Base-by-base conservation (phyloP, 2,888 invertebrate genomes). In the Scaptomyza parva region DNA sequence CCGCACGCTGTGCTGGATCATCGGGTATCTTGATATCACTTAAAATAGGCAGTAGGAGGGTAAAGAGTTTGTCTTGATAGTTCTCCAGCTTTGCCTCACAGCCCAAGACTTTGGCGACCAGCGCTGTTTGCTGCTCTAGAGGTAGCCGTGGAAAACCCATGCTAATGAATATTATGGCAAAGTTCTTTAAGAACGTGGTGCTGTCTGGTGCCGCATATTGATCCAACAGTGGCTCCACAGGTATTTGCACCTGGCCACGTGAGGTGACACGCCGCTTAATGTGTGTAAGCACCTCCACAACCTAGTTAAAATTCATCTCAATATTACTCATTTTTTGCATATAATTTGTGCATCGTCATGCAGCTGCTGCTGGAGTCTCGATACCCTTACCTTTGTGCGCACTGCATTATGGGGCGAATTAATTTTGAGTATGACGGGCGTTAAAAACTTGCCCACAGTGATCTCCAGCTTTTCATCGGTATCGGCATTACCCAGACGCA, bases 101-200 rank as follows among this genome's bases (percentile, higher is more conserved):
- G 86, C 94, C 94, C 22, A 98, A 92, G 55, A 98, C 92, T 64
- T 94, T 93, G 5, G 97, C 96, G 12, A 96, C 93, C 64, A 97
- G 91, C 70, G 94, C 94, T 5, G 95, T 93, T 91, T 97, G 97
- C 86, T 96, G 94, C 9, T 95, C 95, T 47, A 94, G 92, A 11
- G 95, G 93, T 79, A 98, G 92, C 53, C 98, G 93, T 0, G 97
- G 97, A 92, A 95, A 98, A 8, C 98, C 98, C 94, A 97, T 94
- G 89, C 97, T 97, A 69, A 98, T 95, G 90, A 98, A 98, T 83
- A 98, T 97, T 59, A 98, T 96, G 11, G 97, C 95, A 90, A 98
- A 98, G 91, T 98, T 98, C 96, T 97, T 93, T 18, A 93, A 93
- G 88, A 90, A 87, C 95, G 96, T 93, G 95, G 97, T 88, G 95